phyloP scores from a whole-genome alignment of 2,888 invertebrate species.

The Lepidocyrtinus sp. region DNA sequence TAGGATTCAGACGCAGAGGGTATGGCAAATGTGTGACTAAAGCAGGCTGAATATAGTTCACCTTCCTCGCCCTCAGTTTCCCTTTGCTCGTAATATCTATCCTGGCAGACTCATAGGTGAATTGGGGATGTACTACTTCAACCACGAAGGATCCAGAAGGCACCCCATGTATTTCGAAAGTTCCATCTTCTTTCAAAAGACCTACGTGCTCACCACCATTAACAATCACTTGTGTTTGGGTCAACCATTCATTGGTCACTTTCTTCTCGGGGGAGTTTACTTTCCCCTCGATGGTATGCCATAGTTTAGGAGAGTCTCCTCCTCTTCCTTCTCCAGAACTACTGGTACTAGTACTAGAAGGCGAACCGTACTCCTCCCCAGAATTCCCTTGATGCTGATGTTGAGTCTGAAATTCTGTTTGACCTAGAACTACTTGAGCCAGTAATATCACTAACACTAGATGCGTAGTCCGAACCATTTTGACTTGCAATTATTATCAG shows the following conservation, averaged over 20 bases:
- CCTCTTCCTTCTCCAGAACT: constrained; percentile 16
- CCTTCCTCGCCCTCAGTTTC: constrained; percentile 93
- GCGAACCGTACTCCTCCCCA: constrained; percentile 24
- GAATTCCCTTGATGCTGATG: constrained; percentile 22
- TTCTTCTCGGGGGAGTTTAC: constrained; percentile 63
- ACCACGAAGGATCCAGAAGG: constrained; percentile 95
- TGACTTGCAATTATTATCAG: too few species aligned
- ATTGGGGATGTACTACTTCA: constrained; percentile 92
- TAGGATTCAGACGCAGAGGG: constrained; percentile 89
- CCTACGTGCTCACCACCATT: constrained; percentile 92
- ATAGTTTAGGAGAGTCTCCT: constrained; percentile 27
- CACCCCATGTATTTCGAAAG: constrained; percentile 89
- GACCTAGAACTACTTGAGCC: too few species aligned
- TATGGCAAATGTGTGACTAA: constrained; percentile 93
- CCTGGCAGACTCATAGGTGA: constrained; percentile 92
- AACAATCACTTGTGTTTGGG: constrained; percentile 84
- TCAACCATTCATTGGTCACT: constrained; percentile 78
- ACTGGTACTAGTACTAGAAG: background rate
- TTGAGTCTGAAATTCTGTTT: background rate
- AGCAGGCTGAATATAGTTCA: constrained; percentile 85
- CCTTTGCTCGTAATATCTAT: constrained; percentile 99
- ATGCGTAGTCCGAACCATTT: too few species aligned
- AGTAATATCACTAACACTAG: too few species aligned
- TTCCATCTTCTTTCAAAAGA: constrained; percentile 91
- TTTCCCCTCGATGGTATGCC: constrained; percentile 67